Base-by-base conservation (phyloP, 92 coral and sea anemone genomes). In the Anthopleura xanthogrammica region DNA sequence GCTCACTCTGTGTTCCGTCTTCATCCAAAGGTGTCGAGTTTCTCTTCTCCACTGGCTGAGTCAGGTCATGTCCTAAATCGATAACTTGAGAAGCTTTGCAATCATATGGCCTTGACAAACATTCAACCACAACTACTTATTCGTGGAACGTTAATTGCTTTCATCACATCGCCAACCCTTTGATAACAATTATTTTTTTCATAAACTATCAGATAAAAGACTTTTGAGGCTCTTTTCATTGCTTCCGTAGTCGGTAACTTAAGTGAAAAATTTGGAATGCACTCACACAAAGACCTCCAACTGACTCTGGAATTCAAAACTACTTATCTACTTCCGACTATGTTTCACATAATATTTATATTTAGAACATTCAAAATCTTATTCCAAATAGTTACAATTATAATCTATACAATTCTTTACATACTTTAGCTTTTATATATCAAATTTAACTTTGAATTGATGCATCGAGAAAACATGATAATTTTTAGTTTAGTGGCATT, bases 171-270 rank as follows among this genome's bases (percentile, higher is more conserved):
- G 23, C 29, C 24, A n/a, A 54, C 58, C 17, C 19, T 62, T 23
- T 20, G 70, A 62, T 62, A 62, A 62, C 70, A 62, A 62, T 62
- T 6, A 0, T n/a, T n/a, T 62, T 29, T 60, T 62, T 62, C 29
- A 62, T 62, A 62, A 62, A 62, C 70, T 62, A n/a, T 20, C 36
- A 62, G 74, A 68, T 68, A 68, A 68, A 68, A 68, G 41, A 68
- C 74, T 10, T 68, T 24, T 16, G 8, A 4, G 74, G 43, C 29
- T 14, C 11, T 68, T 68, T 68, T 36, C 74, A 68, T 24, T 23
- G 16, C 74, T 36, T 68, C 74, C 42, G 41, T 36, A 24, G 46
- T 68, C 42, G 74, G 74, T 68, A 10, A 54, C 58, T 10, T 64
- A 11, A 68, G 29, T 5, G 41, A 24, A 68, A 11, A 24, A 19